A percentile compares a stretch with the other conserved stretches of the same genome.
Conservation (phyloP, 2,888 invertebrate genomes). For the Chloroclysta siterata region DNA sequence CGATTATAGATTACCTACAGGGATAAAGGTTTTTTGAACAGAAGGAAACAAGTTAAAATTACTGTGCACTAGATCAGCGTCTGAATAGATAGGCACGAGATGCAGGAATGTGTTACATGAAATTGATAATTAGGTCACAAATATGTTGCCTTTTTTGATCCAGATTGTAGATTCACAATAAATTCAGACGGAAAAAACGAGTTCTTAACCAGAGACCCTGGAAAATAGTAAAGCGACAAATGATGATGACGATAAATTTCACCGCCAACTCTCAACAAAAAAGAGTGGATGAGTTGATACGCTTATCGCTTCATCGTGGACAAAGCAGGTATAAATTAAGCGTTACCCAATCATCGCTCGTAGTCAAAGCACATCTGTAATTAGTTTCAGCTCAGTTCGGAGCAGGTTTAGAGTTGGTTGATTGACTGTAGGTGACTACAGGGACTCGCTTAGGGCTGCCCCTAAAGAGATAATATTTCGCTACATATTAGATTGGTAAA, state of each 20-base stretch:
- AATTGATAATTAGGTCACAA: no score
- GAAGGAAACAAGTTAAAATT: neutral
- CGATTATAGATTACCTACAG: neutral
- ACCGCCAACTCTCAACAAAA: no score
- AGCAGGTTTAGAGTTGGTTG: conserved; percentile 32
- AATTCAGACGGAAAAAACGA: no score
- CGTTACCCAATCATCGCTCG: conserved; percentile 30
- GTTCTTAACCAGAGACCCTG: no score
- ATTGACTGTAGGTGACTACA: conserved; percentile 26
- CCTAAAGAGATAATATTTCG: neutral
- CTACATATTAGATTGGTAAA: no score
- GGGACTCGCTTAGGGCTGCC: neutral
- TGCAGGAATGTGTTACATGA: no score
- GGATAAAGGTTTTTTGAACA: neutral
- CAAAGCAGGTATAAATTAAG: conserved; percentile 20
- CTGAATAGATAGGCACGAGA: no score
- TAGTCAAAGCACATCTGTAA: conserved; percentile 43
- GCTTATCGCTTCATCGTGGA: neutral
- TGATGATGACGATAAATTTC: no score
- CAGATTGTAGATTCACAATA: no score
- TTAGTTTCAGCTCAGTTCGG: conserved; percentile 41
- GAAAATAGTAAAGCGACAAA: no score
- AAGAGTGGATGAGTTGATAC: neutral
- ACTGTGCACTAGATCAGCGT: neutral
- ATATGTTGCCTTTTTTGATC: no score